phyloP scores from a whole-genome alignment of 2,113 vertebrate genomes.

The Rhinolophus sinicus region DNA sequence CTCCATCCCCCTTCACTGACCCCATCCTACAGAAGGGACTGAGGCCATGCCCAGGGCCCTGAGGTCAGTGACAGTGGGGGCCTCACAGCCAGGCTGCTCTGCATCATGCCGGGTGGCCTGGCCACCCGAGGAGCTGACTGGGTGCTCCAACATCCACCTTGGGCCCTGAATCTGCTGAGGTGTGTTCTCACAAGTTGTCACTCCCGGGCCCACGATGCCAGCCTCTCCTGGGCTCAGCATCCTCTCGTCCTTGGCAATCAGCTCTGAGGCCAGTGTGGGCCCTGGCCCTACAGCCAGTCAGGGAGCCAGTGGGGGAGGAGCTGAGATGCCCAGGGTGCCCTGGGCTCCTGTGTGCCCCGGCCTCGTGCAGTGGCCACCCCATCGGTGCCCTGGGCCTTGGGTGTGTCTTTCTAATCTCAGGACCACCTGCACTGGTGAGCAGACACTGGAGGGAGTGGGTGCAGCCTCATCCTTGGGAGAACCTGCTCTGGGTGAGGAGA shows the following conservation, averaged over 20 bases:
- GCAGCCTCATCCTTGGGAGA: background rate
- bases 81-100: background rate
- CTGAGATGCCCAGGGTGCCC: background rate
- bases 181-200: rapidly evolving
- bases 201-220: rapidly evolving
- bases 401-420: background rate
- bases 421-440: rapidly evolving
- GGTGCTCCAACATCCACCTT: background rate
- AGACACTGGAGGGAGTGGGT: background rate
- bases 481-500: no score
- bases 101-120: no score
- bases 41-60: background rate
- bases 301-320: background rate
- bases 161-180: rapidly evolving
- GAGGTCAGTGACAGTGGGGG: background rate
- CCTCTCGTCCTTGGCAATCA: background rate
- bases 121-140: no score
- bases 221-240: background rate
- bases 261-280: background rate
- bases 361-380: no score
- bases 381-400: background rate
- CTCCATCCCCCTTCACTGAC: background rate
- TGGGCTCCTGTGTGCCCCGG: background rate
- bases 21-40: background rate
- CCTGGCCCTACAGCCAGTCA: background rate